A percentile compares a stretch with the other conserved stretches of the same genome.
Evolutionary conservation across 30 jellyfish, hydroid and myxozoan genomes (phyloP).

Genomic region (Sanderia malayensis): DNA sequence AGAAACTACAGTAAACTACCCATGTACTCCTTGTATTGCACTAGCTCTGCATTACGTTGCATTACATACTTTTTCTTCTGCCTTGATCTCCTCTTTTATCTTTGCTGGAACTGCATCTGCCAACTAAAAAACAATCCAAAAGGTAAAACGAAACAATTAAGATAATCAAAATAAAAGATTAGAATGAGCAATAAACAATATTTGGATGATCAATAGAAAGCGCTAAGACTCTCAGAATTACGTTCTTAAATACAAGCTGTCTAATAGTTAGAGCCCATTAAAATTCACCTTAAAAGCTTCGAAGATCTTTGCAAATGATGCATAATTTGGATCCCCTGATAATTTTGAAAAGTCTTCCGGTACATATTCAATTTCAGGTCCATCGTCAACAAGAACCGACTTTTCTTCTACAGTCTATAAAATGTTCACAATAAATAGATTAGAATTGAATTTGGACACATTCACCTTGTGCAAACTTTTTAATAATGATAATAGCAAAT

Average conservation of each 20-base stretch:
- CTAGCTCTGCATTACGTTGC: no score
- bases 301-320: conserved; percentile 86
- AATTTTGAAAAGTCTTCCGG: conserved; percentile 80
- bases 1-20: no score
- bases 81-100: conserved; percentile 49
- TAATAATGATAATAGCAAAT: no score
- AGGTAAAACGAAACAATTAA: no score
- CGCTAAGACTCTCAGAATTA: no score
- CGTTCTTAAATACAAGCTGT: no score
- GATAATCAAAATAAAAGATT: no score
- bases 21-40: no score
- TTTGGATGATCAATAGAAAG: no score
- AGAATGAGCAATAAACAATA: no score
- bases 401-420: background rate
- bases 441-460: background rate
- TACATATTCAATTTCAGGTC: conserved; percentile 93
- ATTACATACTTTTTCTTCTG: conserved; percentile 42
- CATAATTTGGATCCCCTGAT: conserved; percentile 89
- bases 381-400: conserved; percentile 42
- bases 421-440: background rate
- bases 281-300: conserved; percentile 98
- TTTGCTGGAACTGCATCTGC: conserved; percentile 51
- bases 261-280: no score
- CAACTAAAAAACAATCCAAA: conserved; percentile 39
- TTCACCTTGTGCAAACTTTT: no score